Base-by-base conservation (phyloP, 2,113 vertebrate species). In the Macroglossus sobrinus region DNA sequence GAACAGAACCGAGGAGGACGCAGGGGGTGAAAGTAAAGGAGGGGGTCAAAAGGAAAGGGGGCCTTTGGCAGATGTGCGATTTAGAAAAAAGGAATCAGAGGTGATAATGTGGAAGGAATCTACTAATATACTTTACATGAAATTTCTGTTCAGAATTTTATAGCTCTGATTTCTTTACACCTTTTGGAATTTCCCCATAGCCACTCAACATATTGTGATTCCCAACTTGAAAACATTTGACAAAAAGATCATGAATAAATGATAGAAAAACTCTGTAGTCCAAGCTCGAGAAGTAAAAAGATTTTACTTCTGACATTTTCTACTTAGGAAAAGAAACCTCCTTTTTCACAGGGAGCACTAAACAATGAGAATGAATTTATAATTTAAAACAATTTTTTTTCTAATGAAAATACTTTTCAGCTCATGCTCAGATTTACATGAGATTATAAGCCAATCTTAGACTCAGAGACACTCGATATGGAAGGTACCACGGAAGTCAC, bases 391-490 rank as follows among this genome's bases (percentile, higher is more conserved):
- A 50, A 16, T 61, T 30, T 6, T 53, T 89, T 85, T 86, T 47
- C 15, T 68, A 76, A 45, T 12, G 21, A 81, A 96, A 93, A 94
- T 89, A 28, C 26, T 64, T 40, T 66, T 97, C 15, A 7, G 33
- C 50, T 43, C 28, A 26, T 38, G 14, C 21, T 87, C 75, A 81
- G 50, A 86, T 59, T 69, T 82, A 38, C 13, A 86, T 86, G 84
- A 22, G 82, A 75, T 96, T 89, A 68, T 57, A 87, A 91, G 50
- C 74, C 92, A 45, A 91, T 66, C 45, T 92, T 68, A 47, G 64
- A 57, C 43, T 93, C 28, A 24, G 4, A 87, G 43, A 72, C 33
- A 88, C 30, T 38, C 53, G 15, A 38, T 5, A 19, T 19, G 30
- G 28, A 8, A 71, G 28, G 8, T 35, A 53, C 24, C 69, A 53